phyloP scores from a whole-genome alignment of 2,888 invertebrate genomes.

The Caradrina kadenii region DNA sequence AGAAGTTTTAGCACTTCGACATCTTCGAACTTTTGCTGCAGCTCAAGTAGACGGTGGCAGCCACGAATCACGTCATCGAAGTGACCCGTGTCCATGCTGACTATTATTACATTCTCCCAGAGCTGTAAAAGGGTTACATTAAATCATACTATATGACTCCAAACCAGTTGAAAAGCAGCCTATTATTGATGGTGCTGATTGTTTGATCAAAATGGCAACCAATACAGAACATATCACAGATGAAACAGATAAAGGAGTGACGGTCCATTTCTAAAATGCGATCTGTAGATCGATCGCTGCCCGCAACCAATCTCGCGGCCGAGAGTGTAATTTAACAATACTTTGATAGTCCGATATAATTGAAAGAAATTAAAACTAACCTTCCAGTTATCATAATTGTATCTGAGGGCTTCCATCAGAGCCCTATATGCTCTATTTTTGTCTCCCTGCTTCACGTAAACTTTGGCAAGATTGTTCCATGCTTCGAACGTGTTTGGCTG shows the following conservation, averaged over 20 bases:
- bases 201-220: too few relatives aligned
- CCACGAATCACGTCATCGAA: conserved; percentile 96
- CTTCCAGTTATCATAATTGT: conserved; percentile 98
- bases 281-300: background rate
- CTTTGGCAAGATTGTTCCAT: conserved; percentile 99
- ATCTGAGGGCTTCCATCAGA: conserved; percentile 96
- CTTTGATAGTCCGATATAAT: too few relatives aligned
- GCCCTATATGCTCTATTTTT: conserved; percentile 96
- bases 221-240: too few relatives aligned
- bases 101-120: conserved; percentile 98
- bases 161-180: background rate
- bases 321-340: background rate
- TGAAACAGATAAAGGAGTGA: too few relatives aligned
- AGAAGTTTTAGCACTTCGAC: conserved; percentile 93
- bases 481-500: conserved; percentile 98
- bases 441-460: conserved; percentile 96
- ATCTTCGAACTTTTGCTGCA: conserved; percentile 95
- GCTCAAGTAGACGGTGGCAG: conserved; percentile 95
- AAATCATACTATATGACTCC: background rate
- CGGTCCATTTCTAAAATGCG: background rate
- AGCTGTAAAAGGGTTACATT: conserved; percentile 78
- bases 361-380: conserved; percentile 73
- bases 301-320: background rate
- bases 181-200: too few relatives aligned
- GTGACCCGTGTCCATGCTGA: conserved; percentile 96